These are phyloP conservation scores for Parochlus steinenii DNA, from an alignment of 2,888 invertebrate species.

Conservation along the genomic window DNA sequence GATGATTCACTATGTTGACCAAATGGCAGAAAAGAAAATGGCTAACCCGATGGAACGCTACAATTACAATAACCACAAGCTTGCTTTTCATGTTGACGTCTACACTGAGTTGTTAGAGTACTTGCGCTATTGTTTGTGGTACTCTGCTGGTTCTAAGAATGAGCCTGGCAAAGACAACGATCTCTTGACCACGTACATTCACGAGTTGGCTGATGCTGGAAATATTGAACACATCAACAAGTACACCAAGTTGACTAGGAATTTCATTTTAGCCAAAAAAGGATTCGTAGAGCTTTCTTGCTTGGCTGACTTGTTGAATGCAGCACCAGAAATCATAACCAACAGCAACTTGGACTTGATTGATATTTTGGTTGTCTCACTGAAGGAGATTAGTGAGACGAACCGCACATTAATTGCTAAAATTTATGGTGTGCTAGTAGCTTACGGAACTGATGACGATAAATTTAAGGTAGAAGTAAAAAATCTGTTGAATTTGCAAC, in stretches of 20 bases:
- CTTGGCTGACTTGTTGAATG: slow-evolving; percentile 70
- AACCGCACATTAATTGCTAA: slow-evolving; percentile 55
- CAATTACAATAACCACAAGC: slow-evolving; percentile 4
- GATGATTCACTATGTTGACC: slow-evolving; percentile 53
- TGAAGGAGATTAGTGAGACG: slow-evolving; percentile 58
- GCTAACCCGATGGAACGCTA: slow-evolving; percentile 25
- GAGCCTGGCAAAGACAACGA: slow-evolving; percentile 33
- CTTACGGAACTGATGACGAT: slow-evolving; percentile 33
- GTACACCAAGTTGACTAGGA: slow-evolving; percentile 50
- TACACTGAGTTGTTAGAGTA: slow-evolving; percentile 38
- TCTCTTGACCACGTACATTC: slow-evolving; percentile 47
- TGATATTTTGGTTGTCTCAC: slow-evolving; percentile 28
- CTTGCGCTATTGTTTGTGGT: slow-evolving; percentile 60
- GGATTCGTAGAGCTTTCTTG: slow-evolving; percentile 48
- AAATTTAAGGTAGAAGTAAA: slow-evolving; percentile 38
- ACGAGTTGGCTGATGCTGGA: slow-evolving; percentile 34
- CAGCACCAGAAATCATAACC: slow-evolving; percentile 52
- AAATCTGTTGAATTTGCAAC: slow-evolving; percentile 20
- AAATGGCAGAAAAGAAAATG: slow-evolving; percentile 44
- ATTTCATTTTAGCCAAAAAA: slow-evolving; percentile 46
- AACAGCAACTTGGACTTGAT: slow-evolving; percentile 37
- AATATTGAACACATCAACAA: slow-evolving; percentile 42
- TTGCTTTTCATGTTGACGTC: slow-evolving; percentile 6
- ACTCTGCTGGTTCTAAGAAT: slow-evolving; percentile 42
- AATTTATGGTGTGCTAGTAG: slow-evolving; percentile 56